These are phyloP conservation scores for Chiridota heheva DNA, from an alignment of 35 echinoderm and acorn worm genomes.

Conservation along the genomic window DNA sequence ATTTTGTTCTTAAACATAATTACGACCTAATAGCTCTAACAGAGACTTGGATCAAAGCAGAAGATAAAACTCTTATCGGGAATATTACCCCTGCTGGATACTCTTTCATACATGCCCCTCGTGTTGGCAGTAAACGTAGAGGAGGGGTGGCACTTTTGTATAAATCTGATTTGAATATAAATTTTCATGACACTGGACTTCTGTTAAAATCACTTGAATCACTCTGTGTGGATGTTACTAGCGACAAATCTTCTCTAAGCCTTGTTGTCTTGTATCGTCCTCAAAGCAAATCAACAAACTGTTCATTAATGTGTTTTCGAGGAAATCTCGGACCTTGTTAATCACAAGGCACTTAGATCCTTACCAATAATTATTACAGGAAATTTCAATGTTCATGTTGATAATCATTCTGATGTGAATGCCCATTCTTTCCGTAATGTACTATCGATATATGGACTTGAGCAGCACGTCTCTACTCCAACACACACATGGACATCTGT, in stretches of 20 bases:
- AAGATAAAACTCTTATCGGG: conserved; percentile 33
- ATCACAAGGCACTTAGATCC: not conserved
- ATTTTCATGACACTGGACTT: not conserved
- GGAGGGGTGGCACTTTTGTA: conserved; percentile 40
- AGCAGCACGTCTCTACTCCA: conserved; percentile 31
- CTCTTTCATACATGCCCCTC: conserved; percentile 31
- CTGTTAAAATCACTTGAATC: conserved; percentile 18
- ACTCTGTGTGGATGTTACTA: not conserved
- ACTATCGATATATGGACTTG: not conserved
- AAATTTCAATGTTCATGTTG: conserved; percentile 57
- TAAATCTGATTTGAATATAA: conserved; percentile 10
- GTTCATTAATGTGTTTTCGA: conserved; percentile 12
- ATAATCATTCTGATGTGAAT: not conserved
- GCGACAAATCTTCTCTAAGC: not conserved
- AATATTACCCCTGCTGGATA: conserved; percentile 23
- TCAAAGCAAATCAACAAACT: conserved; percentile 36
- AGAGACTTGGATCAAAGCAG: conserved; percentile 34
- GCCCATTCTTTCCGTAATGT: not conserved
- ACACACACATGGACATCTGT: conserved; percentile 46
- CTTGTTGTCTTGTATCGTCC: conserved; percentile 36
- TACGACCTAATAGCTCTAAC: too few relatives aligned
- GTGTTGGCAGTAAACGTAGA: conserved; percentile 27
- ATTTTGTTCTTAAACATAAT: too few relatives aligned
- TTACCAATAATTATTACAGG: conserved; percentile 36
- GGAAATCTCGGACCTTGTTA: conserved; percentile 15